Base-by-base conservation (phyloP, 2,797 vertebrate species). In the Coendou prehensilis region DNA sequence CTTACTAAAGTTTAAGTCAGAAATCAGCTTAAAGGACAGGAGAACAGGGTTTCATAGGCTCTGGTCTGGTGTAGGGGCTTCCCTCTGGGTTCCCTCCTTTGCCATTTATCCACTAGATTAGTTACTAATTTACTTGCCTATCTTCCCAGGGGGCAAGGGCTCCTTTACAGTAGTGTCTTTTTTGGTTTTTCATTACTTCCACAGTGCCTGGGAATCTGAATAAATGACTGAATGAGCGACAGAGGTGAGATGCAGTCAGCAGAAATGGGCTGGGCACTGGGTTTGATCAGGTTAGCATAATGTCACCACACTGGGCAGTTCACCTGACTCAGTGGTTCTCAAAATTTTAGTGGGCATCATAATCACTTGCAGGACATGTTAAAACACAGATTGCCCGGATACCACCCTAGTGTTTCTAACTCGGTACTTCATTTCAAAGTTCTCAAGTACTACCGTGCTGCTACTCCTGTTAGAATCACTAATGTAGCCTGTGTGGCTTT, bases 121-220 rank as follows among this genome's bases (percentile, higher is more conserved):
- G n/a, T 82, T 79, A 78, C 73, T 57, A 28, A 71, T 59, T 86
- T 59, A 67, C 20, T 86, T 76, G 54, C 14, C 11, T 91, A 0
- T 73, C 47, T 84, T 96, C 59, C 73, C 18, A 59, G 76, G 14
- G 73, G 56, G 26, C 2, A 61, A 52, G 75, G 67, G 18, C 69
- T 86, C 28, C 86, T 64, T 80, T 50, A 75, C 30, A 45, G 41
- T 78, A 41, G 78, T 92, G n/a, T 67, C 63, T 52, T 61, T 93
- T 59, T 84, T 89, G 75, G 71, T 37, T 90, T 93, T 96, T 76
- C 80, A 45, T 76, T 95, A 88, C 78, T 14, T 56, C 61, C 20
- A 73, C 26, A 76, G 30, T 30, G 37, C 33, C 67, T 90, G 63
- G 81, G 54, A 63, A 47, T 47, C 67, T 85, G 52, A 93, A 64